Base-by-base conservation (phyloP, 2,113 vertebrate genomes). In the Circaetus gallicus region DNA sequence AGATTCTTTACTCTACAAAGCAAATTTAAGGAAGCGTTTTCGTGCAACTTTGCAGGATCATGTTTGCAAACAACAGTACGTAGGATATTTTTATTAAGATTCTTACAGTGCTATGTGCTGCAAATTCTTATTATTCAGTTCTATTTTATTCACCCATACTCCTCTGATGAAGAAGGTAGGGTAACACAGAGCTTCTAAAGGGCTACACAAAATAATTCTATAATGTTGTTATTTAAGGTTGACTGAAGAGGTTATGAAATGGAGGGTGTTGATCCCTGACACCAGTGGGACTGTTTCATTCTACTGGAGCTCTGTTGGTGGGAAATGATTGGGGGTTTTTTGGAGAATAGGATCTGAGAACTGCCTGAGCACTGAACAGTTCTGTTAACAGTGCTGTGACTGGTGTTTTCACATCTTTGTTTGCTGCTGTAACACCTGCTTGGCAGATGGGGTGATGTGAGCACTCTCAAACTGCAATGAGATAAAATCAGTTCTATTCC, bases 401-500 rank as follows among this genome's bases (percentile, higher is more conserved):
- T 71, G 71, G 53, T 65, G 59, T 71, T 69, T 87, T 82, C 63
- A 36, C 89, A 22, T 90, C 80, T 32, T 16, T 22, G 1, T 80
- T 70, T 52, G 24, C 53, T 88, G 53, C 85, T 92, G 7, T 47
- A 79, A 14, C 50, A 56, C 42, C 78, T 71, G 71, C 63, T 76
- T 58, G 32, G 76, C 91, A 92, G 72, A 88, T 50, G 63, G 80
- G 43, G 58, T 52, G 52, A 47, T 82, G 58, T 6, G 6, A 90
- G 56, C 38, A 29, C 67, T 90, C 82, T 74, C 74, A 72, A 52
- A 84, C 32, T 67, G 70, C 81, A 65, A 3, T 10, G 45, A 90
- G 90, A 69, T 28, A 73, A 91, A 96, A 92, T 87, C 86, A 74
- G 3, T 91, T 95, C 89, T 34, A 7, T 90, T 95, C 47, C 62